Conservation (phyloP, 2,797 vertebrate species). For the Eutrigla gurnardus region DNA sequence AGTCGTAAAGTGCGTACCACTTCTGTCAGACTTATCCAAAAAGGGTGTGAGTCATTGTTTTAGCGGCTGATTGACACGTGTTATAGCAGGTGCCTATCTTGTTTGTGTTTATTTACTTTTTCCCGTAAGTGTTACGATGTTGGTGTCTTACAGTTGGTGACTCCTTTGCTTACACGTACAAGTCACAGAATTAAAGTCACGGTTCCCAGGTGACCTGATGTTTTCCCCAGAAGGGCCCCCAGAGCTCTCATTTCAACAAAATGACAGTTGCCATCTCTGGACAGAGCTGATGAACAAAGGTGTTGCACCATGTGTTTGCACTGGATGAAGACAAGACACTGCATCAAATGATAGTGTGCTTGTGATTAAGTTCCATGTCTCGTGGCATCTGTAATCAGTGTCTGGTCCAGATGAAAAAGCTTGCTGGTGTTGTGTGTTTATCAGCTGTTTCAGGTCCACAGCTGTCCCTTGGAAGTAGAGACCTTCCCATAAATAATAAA, state of each 20-base stretch:
- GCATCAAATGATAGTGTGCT: slow-evolving; percentile 84
- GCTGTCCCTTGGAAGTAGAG: slow-evolving; percentile 84
- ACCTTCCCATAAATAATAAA: slow-evolving; percentile 83
- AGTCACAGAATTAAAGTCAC: slow-evolving; percentile 12
- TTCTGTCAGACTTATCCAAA: slow-evolving; percentile 65
- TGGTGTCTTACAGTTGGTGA: slow-evolving; percentile 28
- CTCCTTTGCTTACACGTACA: neutral
- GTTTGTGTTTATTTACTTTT: slow-evolving; percentile 44
- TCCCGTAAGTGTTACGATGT: slow-evolving; percentile 20
- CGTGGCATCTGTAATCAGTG: slow-evolving; percentile 87
- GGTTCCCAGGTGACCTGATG: slow-evolving; percentile 25
- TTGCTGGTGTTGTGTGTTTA: slow-evolving; percentile 80
- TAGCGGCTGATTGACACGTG: slow-evolving; percentile 71
- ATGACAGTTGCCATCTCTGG: slow-evolving; percentile 57
- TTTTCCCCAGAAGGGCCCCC: slow-evolving; percentile 29
- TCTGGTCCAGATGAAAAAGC: slow-evolving; percentile 87
- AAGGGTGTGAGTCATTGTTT: slow-evolving; percentile 74
- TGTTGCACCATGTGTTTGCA: slow-evolving; percentile 76
- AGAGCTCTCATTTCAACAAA: slow-evolving; percentile 52
- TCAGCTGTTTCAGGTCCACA: slow-evolving; percentile 87
- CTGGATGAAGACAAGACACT: slow-evolving; percentile 73
- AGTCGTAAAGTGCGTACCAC: slow-evolving; percentile 72
- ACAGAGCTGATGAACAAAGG: slow-evolving; percentile 75
- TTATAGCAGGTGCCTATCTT: slow-evolving; percentile 72
- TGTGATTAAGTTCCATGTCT: slow-evolving; percentile 83